Evolutionary conservation across 2,888 invertebrate genomes (phyloP).

Genomic region (Plebejus melissa): DNA sequence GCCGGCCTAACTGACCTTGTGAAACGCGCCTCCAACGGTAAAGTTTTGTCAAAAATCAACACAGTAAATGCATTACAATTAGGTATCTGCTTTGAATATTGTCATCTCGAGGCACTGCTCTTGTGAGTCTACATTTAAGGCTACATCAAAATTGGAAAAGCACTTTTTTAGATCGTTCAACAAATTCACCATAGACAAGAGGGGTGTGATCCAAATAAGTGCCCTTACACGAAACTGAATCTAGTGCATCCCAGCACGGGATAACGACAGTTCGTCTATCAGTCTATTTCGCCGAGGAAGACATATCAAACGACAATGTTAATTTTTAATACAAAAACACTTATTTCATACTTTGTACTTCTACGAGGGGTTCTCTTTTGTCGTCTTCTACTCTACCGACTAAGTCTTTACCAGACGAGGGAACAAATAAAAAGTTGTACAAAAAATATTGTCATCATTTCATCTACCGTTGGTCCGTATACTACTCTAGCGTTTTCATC

Average conservation of each 20-base stretch:
- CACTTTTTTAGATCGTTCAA: conserved; percentile 62
- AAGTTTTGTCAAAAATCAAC: conserved; percentile 25
- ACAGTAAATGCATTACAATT: conserved; percentile 34
- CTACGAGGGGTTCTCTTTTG: conserved; percentile 55
- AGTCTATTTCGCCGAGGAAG: conserved; percentile 72
- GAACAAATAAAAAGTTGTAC: conserved; percentile 62
- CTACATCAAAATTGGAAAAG: conserved; percentile 46
- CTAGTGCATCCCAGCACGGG: conserved; percentile 75
- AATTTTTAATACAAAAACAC: conserved; percentile 53
- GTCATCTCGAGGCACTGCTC: conserved; percentile 73
- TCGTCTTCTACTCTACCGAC: conserved; percentile 49
- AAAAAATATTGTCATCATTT: conserved; percentile 68
- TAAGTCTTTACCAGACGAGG: conserved; percentile 59
- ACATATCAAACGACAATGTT: conserved; percentile 48
- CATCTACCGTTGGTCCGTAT: conserved; percentile 70
- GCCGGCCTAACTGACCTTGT: not conserved
- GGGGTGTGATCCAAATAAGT: conserved; percentile 58
- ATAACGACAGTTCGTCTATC: conserved; percentile 57
- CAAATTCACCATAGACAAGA: conserved; percentile 33
- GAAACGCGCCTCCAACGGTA: conserved; percentile 7
- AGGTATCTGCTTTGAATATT: conserved; percentile 58
- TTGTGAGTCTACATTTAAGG: conserved; percentile 47
- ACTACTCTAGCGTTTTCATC: conserved; percentile 51
- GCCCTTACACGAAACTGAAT: conserved; percentile 61
- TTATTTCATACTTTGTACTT: conserved; percentile 68